phyloP scores from a whole-genome alignment of 2,888 invertebrate genomes.

The Lasioglossum lativentre region DNA sequence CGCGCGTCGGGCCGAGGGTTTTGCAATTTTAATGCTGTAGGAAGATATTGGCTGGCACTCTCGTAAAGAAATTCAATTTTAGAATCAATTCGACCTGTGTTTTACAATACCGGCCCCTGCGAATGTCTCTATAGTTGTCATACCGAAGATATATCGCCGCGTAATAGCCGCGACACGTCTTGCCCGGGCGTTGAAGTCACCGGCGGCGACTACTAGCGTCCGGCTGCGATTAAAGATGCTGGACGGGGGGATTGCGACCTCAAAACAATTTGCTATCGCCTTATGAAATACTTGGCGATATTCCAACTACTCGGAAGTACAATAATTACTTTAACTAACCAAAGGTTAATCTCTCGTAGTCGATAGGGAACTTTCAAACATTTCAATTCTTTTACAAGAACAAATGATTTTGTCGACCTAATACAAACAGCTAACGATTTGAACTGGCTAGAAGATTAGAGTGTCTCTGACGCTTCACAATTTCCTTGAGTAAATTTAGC shows the following conservation, averaged over 20 bases:
- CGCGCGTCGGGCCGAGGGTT: not conserved
- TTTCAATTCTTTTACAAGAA: too few species aligned
- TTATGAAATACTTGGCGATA: not conserved
- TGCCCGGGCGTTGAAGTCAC: slow-evolving; percentile 6
- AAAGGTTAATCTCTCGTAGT: too few species aligned
- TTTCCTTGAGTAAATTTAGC: not conserved
- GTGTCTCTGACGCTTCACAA: too few species aligned
- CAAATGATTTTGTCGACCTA: too few species aligned
- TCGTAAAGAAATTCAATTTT: slow-evolving; percentile 12
- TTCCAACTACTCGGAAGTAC: too few species aligned
- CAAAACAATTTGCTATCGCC: not conserved
- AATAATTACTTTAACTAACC: too few species aligned
- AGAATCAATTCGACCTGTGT: not conserved
- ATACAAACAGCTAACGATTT: too few species aligned
- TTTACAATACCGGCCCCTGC: not conserved
- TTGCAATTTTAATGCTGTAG: not conserved
- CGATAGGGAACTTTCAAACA: too few species aligned
- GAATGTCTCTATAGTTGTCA: slow-evolving; percentile 1
- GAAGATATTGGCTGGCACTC: not conserved
- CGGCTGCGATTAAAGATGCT: not conserved
- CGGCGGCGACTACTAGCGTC: not conserved
- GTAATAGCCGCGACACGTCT: slow-evolving; percentile 4
- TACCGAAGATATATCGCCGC: not conserved
- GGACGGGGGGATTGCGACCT: not conserved
- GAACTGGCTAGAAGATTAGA: too few species aligned